A percentile compares a stretch with the other conserved stretches of the same genome.
phyloP scores from a whole-genome alignment of 2,113 vertebrate genomes.

The Passer montanus region DNA sequence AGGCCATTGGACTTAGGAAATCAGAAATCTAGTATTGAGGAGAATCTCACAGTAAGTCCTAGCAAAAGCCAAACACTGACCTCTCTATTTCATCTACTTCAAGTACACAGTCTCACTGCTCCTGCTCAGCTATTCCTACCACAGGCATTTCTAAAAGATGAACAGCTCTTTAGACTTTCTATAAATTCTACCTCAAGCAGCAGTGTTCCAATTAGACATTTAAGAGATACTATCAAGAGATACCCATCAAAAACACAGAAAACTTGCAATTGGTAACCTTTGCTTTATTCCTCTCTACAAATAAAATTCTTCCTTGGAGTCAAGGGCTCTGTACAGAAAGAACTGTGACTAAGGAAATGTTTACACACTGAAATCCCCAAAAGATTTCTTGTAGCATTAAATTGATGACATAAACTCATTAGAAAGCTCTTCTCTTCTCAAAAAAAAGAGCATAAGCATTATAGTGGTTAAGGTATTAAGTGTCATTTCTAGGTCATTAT shows the following conservation, averaged over 20 bases:
- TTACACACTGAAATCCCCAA: background rate
- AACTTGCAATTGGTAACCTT: background rate
- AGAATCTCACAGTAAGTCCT: background rate
- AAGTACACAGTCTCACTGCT: background rate
- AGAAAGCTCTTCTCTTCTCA: background rate
- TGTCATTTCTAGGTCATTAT: background rate
- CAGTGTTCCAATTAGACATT: background rate
- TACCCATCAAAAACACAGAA: background rate
- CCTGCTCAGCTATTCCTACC: background rate
- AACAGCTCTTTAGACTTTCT: background rate
- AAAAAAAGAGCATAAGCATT: background rate
- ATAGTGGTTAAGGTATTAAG: background rate
- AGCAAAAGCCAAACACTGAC: background rate
- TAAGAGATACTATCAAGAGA: background rate
- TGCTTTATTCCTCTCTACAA: constrained; percentile 2
- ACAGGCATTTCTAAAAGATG: background rate
- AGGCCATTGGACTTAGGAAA: accelerated
- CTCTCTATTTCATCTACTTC: background rate
- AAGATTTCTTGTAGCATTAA: background rate
- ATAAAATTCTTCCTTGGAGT: background rate
- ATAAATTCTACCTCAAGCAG: background rate
- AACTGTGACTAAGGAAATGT: background rate
- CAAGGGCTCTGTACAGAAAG: background rate
- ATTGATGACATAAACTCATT: background rate
- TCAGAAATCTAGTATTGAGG: background rate